These are phyloP conservation scores for Coracias cyanogaster DNA, from an alignment of 2,797 vertebrate species.

Conservation along the genomic window DNA sequence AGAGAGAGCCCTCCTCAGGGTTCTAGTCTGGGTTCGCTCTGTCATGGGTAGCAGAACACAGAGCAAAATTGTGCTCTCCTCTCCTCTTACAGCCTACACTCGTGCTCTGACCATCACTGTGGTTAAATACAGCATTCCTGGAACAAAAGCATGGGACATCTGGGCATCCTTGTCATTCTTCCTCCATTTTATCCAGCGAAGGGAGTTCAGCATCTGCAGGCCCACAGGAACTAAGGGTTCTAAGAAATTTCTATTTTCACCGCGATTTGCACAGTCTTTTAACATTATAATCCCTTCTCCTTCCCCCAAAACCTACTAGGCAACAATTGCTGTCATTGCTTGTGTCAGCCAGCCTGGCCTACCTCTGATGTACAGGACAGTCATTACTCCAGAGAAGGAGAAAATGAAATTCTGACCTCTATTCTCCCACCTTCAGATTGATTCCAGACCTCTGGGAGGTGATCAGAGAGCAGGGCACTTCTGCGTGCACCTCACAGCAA, in stretches of 20 bases:
- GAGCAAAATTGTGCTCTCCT: background rate
- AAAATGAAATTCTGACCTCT: background rate
- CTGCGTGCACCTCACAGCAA: background rate
- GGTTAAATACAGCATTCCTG: background rate
- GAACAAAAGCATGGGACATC: background rate
- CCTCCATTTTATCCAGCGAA: background rate
- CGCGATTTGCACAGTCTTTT: background rate
- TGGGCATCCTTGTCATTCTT: background rate
- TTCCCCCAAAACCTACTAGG: background rate
- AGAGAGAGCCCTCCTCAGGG: background rate
- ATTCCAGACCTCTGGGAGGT: background rate
- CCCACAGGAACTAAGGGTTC: background rate
- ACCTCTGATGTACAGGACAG: background rate
- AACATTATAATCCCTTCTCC: background rate
- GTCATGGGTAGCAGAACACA: background rate
- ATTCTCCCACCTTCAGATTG: background rate
- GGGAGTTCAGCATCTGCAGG: background rate
- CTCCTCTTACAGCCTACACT: background rate
- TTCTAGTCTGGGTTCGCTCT: background rate
- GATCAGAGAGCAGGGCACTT: background rate
- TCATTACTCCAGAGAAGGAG: background rate
- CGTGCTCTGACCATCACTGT: background rate
- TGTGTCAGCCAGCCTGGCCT: background rate
- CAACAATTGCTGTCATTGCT: background rate
- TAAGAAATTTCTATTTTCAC: background rate